A percentile compares a stretch with the other conserved stretches of the same genome.
Evolutionary conservation across 2,797 vertebrate species (phyloP).

Genomic region (Acanthornis magna): DNA sequence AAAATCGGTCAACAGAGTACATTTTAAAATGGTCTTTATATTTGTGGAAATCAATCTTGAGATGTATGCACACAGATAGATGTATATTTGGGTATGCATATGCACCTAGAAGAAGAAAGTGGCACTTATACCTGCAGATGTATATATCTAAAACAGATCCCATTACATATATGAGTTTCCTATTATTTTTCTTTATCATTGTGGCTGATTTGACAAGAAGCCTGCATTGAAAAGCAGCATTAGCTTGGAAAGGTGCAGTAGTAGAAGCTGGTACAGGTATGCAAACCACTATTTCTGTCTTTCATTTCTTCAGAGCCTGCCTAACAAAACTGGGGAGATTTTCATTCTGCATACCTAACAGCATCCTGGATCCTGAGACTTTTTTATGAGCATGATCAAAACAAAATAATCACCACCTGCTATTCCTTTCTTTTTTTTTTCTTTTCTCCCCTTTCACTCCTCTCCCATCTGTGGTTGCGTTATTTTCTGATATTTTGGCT

Average conservation of each 20-base stretch:
- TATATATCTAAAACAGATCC: background rate
- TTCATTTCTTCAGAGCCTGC: background rate
- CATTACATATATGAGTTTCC: background rate
- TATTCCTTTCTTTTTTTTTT: background rate
- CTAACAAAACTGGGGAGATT: background rate
- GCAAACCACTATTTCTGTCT: background rate
- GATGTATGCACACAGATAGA: fast-evolving
- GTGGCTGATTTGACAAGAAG: background rate
- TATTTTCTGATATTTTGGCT: background rate
- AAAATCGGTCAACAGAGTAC: background rate
- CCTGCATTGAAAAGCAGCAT: background rate
- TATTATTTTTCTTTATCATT: background rate
- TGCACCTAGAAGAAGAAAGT: background rate
- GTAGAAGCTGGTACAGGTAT: background rate
- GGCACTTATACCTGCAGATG: background rate
- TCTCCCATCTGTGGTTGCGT: constrained; percentile 3
- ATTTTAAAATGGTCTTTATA: background rate
- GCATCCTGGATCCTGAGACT: background rate
- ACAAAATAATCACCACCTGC: background rate
- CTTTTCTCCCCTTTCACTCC: background rate
- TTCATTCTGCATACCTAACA: constrained; percentile 2
- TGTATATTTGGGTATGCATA: background rate
- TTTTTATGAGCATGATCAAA: background rate
- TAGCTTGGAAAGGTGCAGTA: background rate
- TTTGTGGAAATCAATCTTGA: background rate